Conservation (phyloP, 2,113 vertebrate genomes). For the Misgurnus mizolepis region DNA sequence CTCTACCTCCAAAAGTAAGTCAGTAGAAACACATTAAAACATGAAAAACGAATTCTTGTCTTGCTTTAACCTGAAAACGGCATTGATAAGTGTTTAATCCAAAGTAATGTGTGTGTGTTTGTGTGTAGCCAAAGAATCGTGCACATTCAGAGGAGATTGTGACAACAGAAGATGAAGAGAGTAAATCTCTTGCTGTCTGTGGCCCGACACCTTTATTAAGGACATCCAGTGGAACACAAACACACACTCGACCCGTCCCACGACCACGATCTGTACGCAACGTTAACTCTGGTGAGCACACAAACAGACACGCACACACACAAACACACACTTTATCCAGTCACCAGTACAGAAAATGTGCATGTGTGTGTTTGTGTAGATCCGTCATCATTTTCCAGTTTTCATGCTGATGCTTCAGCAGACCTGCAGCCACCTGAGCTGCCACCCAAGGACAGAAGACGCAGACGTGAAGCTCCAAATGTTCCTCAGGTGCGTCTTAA, state of each 20-base stretch:
- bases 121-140: slow-evolving; percentile 76
- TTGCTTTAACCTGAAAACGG: too few species aligned
- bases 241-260: slow-evolving; percentile 55
- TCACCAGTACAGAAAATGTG: background rate
- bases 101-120: slow-evolving; percentile 1
- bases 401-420: slow-evolving; percentile 25
- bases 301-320: background rate
- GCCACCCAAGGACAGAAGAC: slow-evolving; percentile 80
- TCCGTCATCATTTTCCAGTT: slow-evolving; percentile 66
- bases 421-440: slow-evolving; percentile 74
- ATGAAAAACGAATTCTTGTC: too few species aligned
- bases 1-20: slow-evolving; percentile 87
- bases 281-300: slow-evolving; percentile 76
- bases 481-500: slow-evolving; percentile 18
- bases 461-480: slow-evolving; percentile 30
- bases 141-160: slow-evolving; percentile 75
- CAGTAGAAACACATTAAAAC: too few species aligned
- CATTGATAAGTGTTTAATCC: too few species aligned
- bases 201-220: slow-evolving; percentile 70
- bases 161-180: slow-evolving; percentile 62
- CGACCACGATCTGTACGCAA: slow-evolving; percentile 56
- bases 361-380: slow-evolving; percentile 64
- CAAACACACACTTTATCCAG: background rate
- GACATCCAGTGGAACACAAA: slow-evolving; percentile 79
- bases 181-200: slow-evolving; percentile 17